Evolutionary conservation across 1,140 invertebrate species (phyloP), one percentile per base, ranked within the genome.

Genomic region (Scaptodrosophila lebanonensis): DNA sequence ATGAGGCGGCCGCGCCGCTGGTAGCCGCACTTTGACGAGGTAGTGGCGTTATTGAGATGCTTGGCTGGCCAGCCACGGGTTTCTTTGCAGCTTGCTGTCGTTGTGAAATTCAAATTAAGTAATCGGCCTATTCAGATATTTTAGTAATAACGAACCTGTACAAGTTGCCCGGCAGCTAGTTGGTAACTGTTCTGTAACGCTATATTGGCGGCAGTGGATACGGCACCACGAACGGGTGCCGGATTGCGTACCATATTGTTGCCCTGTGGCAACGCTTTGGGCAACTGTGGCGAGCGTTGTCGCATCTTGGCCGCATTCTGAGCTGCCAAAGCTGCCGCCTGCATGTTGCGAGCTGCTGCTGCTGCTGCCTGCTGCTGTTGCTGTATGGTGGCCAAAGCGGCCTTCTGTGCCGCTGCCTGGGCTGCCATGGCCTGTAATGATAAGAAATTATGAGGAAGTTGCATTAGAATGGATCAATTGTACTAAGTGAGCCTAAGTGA

Each of bases 11-110:
- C 16, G 68, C 43, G 36, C 39, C 39, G 33, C 50, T 40, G 15
- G 40, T 47, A 16, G 52, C 85, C 44, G 88, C 90, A 11, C 88
- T 87, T 61, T 90, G 91, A 45, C 94, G 90, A 54, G 95, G 95
- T 83, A 96, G 88, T 36, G 95, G 95, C 35, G 95, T 96, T 87
- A 97, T 96, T 12, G 95, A 96, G 88, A 97, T 96, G 87, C 94
- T 96, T 6, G 95, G 95, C 84, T 94, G 91, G 77, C 89, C 85
- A 90, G 91, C 62, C 54, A 77, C 62, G 1, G 73, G 68, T 29
- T 86, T 87, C 64, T 92, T 88, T 3, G 71, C 72, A 4, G 82
- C 70, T 60, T 77, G 71, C 56, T 67, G 38, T 1, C 35, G 16
- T 6, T 7, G 5, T 6, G 0, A 6, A 49, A 15, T 32, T 0